Percentiles rank a stretch among this genome's conserved stretches.
phyloP scores from a whole-genome alignment of 2,888 invertebrate genomes.

The Aspidapion aeneum region DNA sequence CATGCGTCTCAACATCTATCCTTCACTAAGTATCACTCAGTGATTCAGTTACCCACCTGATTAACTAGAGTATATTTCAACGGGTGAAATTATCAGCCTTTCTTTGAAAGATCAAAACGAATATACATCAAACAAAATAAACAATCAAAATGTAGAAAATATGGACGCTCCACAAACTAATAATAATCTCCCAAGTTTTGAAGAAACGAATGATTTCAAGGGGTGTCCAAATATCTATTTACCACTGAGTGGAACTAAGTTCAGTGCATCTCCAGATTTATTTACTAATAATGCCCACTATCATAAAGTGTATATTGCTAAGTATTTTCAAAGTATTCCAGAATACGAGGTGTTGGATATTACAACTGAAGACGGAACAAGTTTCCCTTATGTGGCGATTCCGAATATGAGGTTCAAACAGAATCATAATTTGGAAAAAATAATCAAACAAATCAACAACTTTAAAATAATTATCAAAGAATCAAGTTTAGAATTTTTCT shows the following conservation, averaged over 20 bases:
- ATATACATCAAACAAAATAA: neutral
- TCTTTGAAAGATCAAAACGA: neutral
- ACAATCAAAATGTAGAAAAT: neutral
- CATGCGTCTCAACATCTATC: no score
- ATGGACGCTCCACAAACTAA: neutral
- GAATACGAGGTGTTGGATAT: conserved; percentile 35
- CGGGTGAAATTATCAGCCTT: neutral
- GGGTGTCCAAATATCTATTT: conserved; percentile 26
- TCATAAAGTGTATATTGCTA: conserved; percentile 36
- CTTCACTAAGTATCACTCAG: no score
- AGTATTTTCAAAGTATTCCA: conserved; percentile 36
- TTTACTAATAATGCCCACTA: conserved; percentile 34
- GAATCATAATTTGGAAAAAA: neutral
- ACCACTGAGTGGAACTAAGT: conserved; percentile 33
- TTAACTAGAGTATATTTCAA: neutral
- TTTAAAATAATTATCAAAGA: no score
- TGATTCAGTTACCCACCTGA: no score
- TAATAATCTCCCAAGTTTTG: neutral
- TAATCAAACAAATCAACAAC: no score
- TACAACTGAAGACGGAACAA: conserved; percentile 33
- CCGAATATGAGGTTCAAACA: conserved; percentile 18
- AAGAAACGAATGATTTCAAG: no score
- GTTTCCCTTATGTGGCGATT: conserved; percentile 37
- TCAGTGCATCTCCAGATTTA: conserved; percentile 34
- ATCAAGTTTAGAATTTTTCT: no score